phyloP scores from a whole-genome alignment of 2,113 vertebrate genomes.

The Struthio camelus region DNA sequence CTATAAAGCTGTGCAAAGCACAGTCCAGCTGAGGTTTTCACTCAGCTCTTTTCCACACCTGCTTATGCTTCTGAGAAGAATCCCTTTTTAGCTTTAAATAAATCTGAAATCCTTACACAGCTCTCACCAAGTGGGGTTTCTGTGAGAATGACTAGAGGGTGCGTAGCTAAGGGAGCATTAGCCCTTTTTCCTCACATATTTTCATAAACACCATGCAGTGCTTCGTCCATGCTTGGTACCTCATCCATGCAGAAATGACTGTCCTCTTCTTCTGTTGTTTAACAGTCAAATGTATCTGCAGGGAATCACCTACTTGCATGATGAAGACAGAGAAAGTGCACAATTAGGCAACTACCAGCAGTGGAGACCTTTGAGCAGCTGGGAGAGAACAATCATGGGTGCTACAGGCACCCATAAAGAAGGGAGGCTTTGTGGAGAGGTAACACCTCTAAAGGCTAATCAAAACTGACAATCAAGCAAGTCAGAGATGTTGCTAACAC shows the following conservation, averaged over 20 bases:
- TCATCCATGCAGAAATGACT: neutral
- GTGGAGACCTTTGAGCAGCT: neutral
- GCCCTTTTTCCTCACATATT: neutral
- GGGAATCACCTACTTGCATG: neutral
- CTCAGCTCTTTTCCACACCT: neutral
- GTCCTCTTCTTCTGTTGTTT: neutral
- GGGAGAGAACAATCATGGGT: neutral
- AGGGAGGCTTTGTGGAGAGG: neutral
- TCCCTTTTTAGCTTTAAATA: neutral
- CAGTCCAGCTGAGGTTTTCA: neutral
- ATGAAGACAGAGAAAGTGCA: neutral
- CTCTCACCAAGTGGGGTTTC: neutral
- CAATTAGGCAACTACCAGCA: neutral
- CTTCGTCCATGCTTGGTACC: neutral
- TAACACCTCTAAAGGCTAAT: neutral
- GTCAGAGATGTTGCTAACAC: neutral
- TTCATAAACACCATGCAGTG: neutral
- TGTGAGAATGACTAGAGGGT: neutral
- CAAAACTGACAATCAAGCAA: neutral
- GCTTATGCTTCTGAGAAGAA: neutral
- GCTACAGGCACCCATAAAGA: neutral
- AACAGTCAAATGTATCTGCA: neutral
- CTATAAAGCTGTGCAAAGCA: neutral
- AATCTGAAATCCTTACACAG: neutral
- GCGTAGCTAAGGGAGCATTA: neutral